These are phyloP conservation scores for Dipodomys ordii DNA, from an alignment of 2,113 vertebrate species.

Conservation along the genomic window DNA sequence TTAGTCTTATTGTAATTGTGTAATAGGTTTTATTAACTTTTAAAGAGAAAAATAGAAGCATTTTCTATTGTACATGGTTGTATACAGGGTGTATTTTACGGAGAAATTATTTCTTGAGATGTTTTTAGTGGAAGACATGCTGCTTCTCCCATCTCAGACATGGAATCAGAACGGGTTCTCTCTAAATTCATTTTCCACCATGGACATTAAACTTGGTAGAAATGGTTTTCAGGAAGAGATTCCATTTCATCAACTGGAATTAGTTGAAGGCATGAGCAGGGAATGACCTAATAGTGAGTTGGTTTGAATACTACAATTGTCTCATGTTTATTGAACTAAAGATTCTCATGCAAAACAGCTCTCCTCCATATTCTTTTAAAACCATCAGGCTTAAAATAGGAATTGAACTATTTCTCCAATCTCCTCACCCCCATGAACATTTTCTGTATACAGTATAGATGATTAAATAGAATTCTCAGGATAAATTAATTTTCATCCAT, in stretches of 20 bases:
- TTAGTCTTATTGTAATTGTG: neutral
- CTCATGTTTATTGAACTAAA: constrained; percentile 49
- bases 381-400: constrained; percentile 21
- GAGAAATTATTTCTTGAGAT: neutral
- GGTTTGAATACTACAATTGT: constrained; percentile 19
- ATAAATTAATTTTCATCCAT: constrained; percentile 60
- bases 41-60: constrained; percentile 18
- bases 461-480: constrained; percentile 50
- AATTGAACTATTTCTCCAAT: constrained; percentile 18
- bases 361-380: constrained; percentile 18
- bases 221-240: neutral
- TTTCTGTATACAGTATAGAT: neutral
- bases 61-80: neutral
- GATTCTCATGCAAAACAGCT: constrained; percentile 46
- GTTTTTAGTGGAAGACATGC: neutral
- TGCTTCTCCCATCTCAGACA: neutral
- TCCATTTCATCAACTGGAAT: constrained; percentile 2
- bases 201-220: neutral
- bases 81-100: neutral
- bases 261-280: neutral
- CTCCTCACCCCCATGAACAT: neutral
- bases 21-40: neutral
- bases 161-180: neutral
- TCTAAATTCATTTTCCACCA: neutral
- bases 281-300: neutral